Percentiles rank a stretch among this genome's conserved stretches.
Evolutionary conservation across 1,140 invertebrate genomes (phyloP).

Genomic region (Drosophila simulans): DNA sequence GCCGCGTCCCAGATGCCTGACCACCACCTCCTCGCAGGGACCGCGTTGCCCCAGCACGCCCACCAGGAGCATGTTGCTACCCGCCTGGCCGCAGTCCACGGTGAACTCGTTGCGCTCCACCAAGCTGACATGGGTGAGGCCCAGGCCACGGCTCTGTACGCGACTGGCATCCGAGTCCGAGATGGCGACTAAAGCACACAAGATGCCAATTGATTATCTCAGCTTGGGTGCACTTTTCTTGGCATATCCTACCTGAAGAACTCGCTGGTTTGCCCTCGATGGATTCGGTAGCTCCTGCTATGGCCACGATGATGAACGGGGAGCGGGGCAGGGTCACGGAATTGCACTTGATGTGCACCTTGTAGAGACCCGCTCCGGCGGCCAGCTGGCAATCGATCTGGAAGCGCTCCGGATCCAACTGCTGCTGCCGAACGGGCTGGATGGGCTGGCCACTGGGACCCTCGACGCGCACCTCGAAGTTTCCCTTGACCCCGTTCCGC

Average conservation of each 20-base stretch:
- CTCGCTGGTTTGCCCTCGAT: neutral
- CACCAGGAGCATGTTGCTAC: conserved; percentile 94
- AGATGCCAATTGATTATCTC: too few relatives aligned
- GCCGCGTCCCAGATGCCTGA: conserved; percentile 93
- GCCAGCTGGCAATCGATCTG: conserved; percentile 93
- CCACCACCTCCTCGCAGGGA: conserved; percentile 93
- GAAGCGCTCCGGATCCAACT: conserved; percentile 91
- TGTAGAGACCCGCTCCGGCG: conserved; percentile 94
- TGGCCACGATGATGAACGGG: conserved; percentile 91
- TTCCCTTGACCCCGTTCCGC: conserved; percentile 79
- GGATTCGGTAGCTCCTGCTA: conserved; percentile 87
- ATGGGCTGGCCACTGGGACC: conserved; percentile 64
- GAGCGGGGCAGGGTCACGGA: conserved; percentile 94
- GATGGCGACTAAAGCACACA: conserved; percentile 85
- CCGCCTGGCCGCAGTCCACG: conserved; percentile 91
- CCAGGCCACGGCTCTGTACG: conserved; percentile 92
- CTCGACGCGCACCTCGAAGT: conserved; percentile 79
- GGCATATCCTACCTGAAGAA: conserved; percentile 9
- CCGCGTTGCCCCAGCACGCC: conserved; percentile 94
- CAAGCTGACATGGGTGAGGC: conserved; percentile 92
- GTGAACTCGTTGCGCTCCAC: conserved; percentile 94
- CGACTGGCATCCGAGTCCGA: conserved; percentile 93
- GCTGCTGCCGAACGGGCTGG: conserved; percentile 76
- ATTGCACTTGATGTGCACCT: conserved; percentile 94
- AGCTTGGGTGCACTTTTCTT: neutral